Evolutionary conservation across 2,113 vertebrate species (phyloP), one percentile per base, ranked within the genome.

Genomic region (Rhineura floridana): DNA sequence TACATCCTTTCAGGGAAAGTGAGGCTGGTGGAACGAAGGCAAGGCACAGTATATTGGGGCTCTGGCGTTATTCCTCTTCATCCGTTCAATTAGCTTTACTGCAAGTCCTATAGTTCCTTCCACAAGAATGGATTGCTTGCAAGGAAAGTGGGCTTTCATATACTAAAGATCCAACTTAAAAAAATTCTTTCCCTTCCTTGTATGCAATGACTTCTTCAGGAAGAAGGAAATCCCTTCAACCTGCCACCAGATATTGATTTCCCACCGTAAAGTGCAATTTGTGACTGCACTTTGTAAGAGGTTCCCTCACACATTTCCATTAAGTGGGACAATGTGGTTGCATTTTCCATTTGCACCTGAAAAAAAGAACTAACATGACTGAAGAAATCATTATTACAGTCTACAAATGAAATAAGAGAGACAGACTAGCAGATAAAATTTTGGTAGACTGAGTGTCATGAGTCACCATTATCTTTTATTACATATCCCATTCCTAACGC

Each of bases 111-210:
- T 72, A 36, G 70, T 72, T 67, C 1, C 28, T 28, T 69, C 28
- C 33, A 33, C 33, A 69, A 9, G 28, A 69, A 69, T 11, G n/a
- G 70, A 6, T 36, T 2, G 70, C 15, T 39, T 13, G 6, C 7
- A 67, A 6, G 65, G 33, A 67, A 30, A 6, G 5, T 11, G 17
- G 19, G 4, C 19, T 70, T 19, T 62, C 84, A 59, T 69, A 1
- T 77, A 42, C 39, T 90, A 46, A 92, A 93, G 86, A 93, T 46
- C 7, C 88, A 52, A 92, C 65, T 91, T 81, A 90, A 33, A 59
- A 94, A 83, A 90, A 87, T 81, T 87, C 91, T 94, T 91, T 86
- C 73, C 39, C 90, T 63, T 92, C 70, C 91, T 91, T 85, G 67
- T 36, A 93, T 63, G 86, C 15, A 82, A 89, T 80, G 93, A 83